Evolutionary conservation across 1,140 invertebrate genomes (phyloP), one percentile per base, ranked within the genome.

Genomic region (Zaprionus tsacasi): DNA sequence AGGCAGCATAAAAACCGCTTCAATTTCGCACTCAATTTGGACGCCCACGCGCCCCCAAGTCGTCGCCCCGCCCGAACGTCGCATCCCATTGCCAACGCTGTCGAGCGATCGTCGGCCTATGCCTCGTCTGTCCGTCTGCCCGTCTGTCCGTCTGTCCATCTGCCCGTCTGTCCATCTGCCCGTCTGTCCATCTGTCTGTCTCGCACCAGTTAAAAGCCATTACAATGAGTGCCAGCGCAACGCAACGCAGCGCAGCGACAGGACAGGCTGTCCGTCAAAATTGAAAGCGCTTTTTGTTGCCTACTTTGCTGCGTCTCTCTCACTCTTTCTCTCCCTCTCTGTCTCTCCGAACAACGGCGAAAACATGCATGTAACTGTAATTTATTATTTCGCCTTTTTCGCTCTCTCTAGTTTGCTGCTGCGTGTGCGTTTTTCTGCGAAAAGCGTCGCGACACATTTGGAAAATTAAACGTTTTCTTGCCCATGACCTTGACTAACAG

Each of bases 401-500:
- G 48, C 52, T 45, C 74, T 43, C 36, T 70, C 52, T 59, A 45
- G 40, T 54, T 79, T 64, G 65, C 65, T 79, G 40, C 21, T 59
- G 27, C n/a, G 13, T 12, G 25, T 33, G 25, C 58, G 25, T 60
- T 60, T 50, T 55, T 55, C 30, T 38, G 79, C 61, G 70, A 75
- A 60, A 75, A 75, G 57, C 48, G 36, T 57, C 36, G 67, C 45
- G 17, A 61, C 67, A 60, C 82, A 81, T 78, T 82, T 78, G 68
- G 66, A 57, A 78, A 80, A 80, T 75, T 70, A 81, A 88, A 80
- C 57, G 48, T 52, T 50, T 65, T 52, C 27, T 43, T 38, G 25
- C 27, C 12, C 40, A 25, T 38, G 68, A 38, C 56, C 45, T 50
- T 25, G 65, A 63, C 38, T 21, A 21, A 21, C 21, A 2, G 21